Percentiles rank a stretch among this genome's conserved stretches.
phyloP scores from a whole-genome alignment of 2,888 invertebrate genomes.

The Cosmopolites sordidus region DNA sequence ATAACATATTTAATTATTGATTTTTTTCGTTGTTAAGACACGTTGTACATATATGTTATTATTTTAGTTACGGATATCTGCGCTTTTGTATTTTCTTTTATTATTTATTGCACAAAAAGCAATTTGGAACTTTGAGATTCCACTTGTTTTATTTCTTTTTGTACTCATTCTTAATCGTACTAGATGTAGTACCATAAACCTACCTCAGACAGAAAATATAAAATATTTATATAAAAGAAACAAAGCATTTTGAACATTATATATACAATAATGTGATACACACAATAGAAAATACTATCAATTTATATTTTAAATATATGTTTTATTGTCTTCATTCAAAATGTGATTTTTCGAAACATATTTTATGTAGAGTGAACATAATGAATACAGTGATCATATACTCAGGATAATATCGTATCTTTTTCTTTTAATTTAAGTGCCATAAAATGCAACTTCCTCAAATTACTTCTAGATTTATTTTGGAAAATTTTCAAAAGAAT shows the following conservation, averaged over 20 bases:
- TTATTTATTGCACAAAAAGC: too few relatives aligned
- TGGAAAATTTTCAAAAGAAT: not conserved
- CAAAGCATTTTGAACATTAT: not conserved
- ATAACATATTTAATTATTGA: not conserved
- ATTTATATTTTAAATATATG: not conserved
- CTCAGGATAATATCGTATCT: constrained; percentile 15
- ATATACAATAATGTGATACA: not conserved
- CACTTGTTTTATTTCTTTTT: not conserved
- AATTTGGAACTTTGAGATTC: too few relatives aligned
- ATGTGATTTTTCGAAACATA: not conserved
- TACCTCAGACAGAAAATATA: not conserved
- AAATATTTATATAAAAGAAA: not conserved
- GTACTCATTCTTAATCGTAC: not conserved
- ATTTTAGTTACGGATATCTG: too few relatives aligned
- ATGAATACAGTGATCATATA: not conserved
- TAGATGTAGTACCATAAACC: constrained; percentile 1
- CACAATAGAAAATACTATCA: not conserved
- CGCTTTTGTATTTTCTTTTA: too few relatives aligned
- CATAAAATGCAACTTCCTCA: not conserved
- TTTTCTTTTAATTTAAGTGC: not conserved
- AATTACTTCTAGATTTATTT: not conserved
- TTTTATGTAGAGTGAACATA: not conserved
- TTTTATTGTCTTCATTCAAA: not conserved
- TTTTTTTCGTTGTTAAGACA: not conserved
- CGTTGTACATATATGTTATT: not conserved